Evolutionary conservation across 2,888 invertebrate genomes (phyloP).

Genomic region (Acleris cristana): DNA sequence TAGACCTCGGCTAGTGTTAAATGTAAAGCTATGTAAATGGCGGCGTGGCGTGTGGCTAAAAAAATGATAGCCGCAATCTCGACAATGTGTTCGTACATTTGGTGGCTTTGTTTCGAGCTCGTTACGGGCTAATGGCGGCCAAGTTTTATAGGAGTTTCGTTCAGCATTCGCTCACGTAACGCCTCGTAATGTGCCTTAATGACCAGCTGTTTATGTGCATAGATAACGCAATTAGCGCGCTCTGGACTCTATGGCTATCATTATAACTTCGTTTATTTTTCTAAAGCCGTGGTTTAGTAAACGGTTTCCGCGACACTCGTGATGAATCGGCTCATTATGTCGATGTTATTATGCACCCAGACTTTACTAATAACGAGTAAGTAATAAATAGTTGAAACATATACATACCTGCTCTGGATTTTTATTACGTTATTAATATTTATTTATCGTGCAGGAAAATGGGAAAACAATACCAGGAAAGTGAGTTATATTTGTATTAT

Average conservation of each 20-base stretch:
- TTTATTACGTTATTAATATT: too few species aligned
- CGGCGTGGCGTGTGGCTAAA: background rate
- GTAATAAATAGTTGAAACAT: too few species aligned
- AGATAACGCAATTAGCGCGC: slow-evolving; percentile 43
- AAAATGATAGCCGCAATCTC: slow-evolving; percentile 15
- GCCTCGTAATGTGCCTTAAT: slow-evolving; percentile 59
- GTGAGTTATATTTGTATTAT: too few species aligned
- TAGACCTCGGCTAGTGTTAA: background rate
- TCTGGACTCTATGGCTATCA: slow-evolving; percentile 35
- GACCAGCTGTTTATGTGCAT: slow-evolving; percentile 53
- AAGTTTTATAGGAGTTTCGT: slow-evolving; percentile 62
- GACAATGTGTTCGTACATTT: slow-evolving; percentile 35
- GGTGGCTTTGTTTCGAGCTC: slow-evolving; percentile 51
- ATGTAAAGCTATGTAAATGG: too few species aligned
- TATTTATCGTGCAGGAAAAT: too few species aligned
- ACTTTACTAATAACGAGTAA: slow-evolving; percentile 1
- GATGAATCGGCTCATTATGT: slow-evolving; percentile 14
- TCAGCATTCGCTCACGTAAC: slow-evolving; percentile 47
- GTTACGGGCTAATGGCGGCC: slow-evolving; percentile 58
- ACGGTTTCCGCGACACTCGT: slow-evolving; percentile 28
- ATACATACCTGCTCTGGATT: too few species aligned
- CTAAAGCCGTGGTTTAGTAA: slow-evolving; percentile 21
- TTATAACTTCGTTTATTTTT: slow-evolving; percentile 35
- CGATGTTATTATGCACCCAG: background rate
- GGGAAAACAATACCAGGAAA: too few species aligned